Base-by-base conservation (phyloP, 2,113 vertebrate genomes). In the Oncorhynchus kisutch region DNA sequence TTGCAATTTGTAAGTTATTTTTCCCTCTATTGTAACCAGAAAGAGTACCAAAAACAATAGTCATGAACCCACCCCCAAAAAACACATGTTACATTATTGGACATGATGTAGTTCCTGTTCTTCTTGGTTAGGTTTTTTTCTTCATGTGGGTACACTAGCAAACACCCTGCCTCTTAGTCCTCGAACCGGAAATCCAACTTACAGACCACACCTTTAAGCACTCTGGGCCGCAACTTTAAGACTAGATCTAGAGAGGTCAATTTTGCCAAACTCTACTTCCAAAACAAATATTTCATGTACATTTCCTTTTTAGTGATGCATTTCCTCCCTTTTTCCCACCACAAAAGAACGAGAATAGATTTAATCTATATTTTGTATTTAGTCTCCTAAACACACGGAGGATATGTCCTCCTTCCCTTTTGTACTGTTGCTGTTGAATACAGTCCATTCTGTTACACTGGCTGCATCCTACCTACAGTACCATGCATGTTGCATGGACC, bases 401-500 rank as follows among this genome's bases (percentile, higher is more conserved):
- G n/a, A 48, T 65, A 45, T 73, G 60, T 11, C 48, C 11, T 39
- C 48, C 14, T 69, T 70, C 31, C 59, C 16, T 54, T 71, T 71
- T 45, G 29, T 79, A n/a, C n/a, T n/a, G n/a, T n/a, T n/a, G 11
- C 51, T 34, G 24, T 54, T 29, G 64, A 39, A 71, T 62, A 67
- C 3, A 20, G 12, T 67, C 25, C n/a, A 29, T 69, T 73, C 49
- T 65, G 75, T 57, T 45, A 16, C 54, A 27, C 6, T 72, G 4
- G 67, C 4, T 11, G 24, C 72, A 54, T 72, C 71, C 67, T 64
- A 12, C 49, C 25, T 77, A 76, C 67, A 49, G 72, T 81, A 66
- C 74, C 85, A 85, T 83, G 84, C 88, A 86, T 87, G 84, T 84
- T 88, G 85, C 84, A 87, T 82, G 85, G 80, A 75, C 48, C 73